These are phyloP conservation scores for Julus scanicus DNA, from an alignment of 2,888 invertebrate genomes.

Conservation along the genomic window DNA sequence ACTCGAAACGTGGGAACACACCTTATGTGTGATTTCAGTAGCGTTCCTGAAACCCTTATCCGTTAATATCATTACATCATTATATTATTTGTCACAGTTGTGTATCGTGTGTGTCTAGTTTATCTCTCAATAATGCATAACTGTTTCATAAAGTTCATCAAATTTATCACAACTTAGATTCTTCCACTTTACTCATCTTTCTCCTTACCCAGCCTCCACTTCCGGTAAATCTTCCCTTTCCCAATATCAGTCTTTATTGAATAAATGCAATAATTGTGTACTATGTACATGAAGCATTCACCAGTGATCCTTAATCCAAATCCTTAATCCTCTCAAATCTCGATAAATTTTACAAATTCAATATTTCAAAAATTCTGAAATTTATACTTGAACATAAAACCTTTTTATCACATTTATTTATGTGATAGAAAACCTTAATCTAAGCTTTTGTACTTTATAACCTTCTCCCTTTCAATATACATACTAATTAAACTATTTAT, in stretches of 20 bases:
- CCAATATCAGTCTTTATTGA: neutral
- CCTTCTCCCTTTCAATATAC: neutral
- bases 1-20: neutral
- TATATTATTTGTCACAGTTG: neutral
- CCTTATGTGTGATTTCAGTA: neutral
- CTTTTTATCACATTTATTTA: no score
- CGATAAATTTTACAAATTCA: no score
- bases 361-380: no score
- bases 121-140: neutral
- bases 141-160: conserved; percentile 7
- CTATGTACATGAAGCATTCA: neutral
- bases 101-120: conserved; percentile 15
- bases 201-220: neutral
- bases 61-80: neutral
- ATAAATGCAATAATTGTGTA: neutral
- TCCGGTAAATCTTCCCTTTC: neutral
- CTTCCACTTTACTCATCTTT: neutral
- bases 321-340: no score
- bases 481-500: neutral
- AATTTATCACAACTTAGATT: neutral
- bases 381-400: no score
- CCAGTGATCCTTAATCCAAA: neutral
- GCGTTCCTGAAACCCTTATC: neutral
- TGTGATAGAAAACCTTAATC: neutral
- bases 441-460: neutral